Percentiles rank a stretch among this genome's conserved stretches.
Evolutionary conservation across 2,888 invertebrate genomes (phyloP).

Genomic region (Allygus modestus): DNA sequence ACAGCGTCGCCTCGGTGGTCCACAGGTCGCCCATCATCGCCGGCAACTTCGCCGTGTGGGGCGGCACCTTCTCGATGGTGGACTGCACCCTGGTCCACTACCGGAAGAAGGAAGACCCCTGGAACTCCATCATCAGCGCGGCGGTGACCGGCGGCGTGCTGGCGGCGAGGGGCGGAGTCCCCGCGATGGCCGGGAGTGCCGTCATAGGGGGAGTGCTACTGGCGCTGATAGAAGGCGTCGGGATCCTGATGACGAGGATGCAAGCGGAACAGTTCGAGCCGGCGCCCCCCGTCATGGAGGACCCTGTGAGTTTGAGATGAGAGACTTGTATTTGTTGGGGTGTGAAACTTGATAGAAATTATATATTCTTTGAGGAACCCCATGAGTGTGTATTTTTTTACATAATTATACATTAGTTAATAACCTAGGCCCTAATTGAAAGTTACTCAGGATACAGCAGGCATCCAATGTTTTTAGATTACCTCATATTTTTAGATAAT

Average conservation of each 20-base stretch:
- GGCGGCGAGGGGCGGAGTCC: constrained; percentile 75
- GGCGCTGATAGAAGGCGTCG: constrained; percentile 98
- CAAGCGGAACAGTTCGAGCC: constrained; percentile 96
- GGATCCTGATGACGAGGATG: constrained; percentile 94
- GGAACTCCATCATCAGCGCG: constrained; percentile 90
- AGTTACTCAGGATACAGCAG: no score
- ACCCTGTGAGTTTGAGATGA: constrained; percentile 78
- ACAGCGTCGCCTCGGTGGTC: constrained; percentile 89
- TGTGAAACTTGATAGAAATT: background rate
- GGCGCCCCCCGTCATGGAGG: constrained; percentile 83
- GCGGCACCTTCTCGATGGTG: constrained; percentile 97
- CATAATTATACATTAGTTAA: no score
- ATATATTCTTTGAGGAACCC: background rate
- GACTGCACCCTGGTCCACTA: constrained; percentile 96
- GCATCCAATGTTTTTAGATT: no score
- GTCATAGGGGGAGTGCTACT: constrained; percentile 81
- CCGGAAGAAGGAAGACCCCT: constrained; percentile 98
- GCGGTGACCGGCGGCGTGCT: constrained; percentile 87
- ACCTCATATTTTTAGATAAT: no score
- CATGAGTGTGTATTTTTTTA: no score
- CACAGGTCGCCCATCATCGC: constrained; percentile 94
- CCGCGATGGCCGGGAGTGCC: constrained; percentile 9
- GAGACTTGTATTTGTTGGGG: background rate
- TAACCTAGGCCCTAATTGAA: no score
- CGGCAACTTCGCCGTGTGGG: constrained; percentile 99